These are phyloP conservation scores for Protonibea diacanthus DNA, from an alignment of 2,797 vertebrate genomes.

Conservation along the genomic window DNA sequence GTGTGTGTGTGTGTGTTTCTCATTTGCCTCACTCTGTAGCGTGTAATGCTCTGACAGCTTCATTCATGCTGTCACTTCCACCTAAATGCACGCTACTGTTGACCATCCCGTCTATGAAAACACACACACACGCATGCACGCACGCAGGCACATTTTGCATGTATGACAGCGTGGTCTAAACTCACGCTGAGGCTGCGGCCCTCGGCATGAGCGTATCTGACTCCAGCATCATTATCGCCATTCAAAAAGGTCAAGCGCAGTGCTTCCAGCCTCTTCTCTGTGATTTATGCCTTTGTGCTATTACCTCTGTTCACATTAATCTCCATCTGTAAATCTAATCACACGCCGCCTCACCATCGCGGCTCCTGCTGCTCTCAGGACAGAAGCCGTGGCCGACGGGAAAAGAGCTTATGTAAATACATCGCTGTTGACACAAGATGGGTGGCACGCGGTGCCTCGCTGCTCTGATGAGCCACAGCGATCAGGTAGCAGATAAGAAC, in stretches of 20 bases:
- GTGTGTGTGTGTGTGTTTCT: slow-evolving; percentile 19
- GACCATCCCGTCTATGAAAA: slow-evolving; percentile 40
- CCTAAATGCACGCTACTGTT: slow-evolving; percentile 45
- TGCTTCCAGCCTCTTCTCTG: slow-evolving; percentile 74
- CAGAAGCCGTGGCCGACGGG: slow-evolving; percentile 67
- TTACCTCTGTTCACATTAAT: slow-evolving; percentile 81
- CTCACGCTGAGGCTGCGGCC: slow-evolving; percentile 25
- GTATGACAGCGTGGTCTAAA: slow-evolving; percentile 48
- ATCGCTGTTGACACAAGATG: slow-evolving; percentile 83
- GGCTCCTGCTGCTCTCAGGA: slow-evolving; percentile 63
- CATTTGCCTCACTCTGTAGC: slow-evolving; percentile 35
- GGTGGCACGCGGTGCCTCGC: slow-evolving; percentile 66
- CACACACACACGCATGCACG: neutral
- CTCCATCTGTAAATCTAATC: slow-evolving; percentile 85
- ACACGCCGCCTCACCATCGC: slow-evolving; percentile 62
- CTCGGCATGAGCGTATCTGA: slow-evolving; percentile 61
- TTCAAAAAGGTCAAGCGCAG: slow-evolving; percentile 81
- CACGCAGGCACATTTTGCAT: slow-evolving; percentile 30
- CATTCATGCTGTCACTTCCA: slow-evolving; percentile 50
- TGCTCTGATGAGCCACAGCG: slow-evolving; percentile 47
- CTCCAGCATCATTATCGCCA: slow-evolving; percentile 75
- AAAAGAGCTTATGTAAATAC: slow-evolving; percentile 85
- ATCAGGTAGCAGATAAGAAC: slow-evolving; percentile 65
- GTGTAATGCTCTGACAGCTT: slow-evolving; percentile 48
- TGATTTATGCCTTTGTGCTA: slow-evolving; percentile 80